Conservation (phyloP, 2,113 vertebrate species). For the Corapipo altera region DNA sequence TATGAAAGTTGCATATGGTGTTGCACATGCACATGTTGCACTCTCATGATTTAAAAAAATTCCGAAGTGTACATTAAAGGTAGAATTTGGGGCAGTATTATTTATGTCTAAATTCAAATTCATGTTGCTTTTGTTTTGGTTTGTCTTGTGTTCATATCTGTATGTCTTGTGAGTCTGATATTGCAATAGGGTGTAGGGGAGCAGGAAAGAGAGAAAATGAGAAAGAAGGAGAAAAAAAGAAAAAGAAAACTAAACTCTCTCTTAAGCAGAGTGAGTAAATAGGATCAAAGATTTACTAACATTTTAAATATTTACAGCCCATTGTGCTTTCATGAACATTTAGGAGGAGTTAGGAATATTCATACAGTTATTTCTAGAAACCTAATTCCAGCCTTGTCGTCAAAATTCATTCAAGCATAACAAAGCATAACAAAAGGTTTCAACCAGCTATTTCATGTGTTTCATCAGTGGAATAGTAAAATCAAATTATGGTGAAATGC, state of each 20-base stretch:
- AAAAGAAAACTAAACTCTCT: not conserved
- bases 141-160: not conserved
- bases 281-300: not conserved
- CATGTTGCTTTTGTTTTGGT: not conserved
- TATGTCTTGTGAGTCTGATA: not conserved
- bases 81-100: not conserved
- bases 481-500: not conserved
- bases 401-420: not conserved
- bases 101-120: not conserved
- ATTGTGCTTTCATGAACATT: not conserved
- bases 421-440: not conserved
- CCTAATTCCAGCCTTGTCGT: not conserved
- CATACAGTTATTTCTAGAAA: not conserved
- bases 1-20: fast-evolving
- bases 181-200: not conserved
- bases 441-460: not conserved
- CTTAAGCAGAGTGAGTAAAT: not conserved
- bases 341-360: not conserved
- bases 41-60: not conserved
- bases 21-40: not conserved
- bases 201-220: too few relatives aligned
- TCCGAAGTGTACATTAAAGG: not conserved
- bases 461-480: not conserved
- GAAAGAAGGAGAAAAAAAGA: too few relatives aligned
- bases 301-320: not conserved